A percentile compares a stretch with the other conserved stretches of the same genome.
phyloP scores from a whole-genome alignment of 2,888 invertebrate genomes.

The Dasysyrphus albostriatus region DNA sequence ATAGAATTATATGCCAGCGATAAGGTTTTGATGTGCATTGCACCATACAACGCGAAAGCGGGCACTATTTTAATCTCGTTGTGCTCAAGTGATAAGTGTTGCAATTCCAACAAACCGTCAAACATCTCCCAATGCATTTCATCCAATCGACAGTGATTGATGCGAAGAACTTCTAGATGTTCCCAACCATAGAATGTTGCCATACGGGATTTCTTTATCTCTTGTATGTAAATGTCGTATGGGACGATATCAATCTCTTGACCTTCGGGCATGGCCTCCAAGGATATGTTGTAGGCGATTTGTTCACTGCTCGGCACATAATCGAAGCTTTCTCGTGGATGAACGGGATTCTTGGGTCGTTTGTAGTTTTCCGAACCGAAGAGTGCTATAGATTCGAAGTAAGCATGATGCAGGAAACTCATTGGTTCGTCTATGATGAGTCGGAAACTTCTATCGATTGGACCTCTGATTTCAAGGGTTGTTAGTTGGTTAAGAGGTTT shows the following conservation, averaged over 20 bases:
- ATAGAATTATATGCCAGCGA: constrained; percentile 88
- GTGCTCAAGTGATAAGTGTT: constrained; percentile 87
- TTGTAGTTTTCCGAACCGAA: constrained; percentile 83
- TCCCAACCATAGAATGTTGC: constrained; percentile 83
- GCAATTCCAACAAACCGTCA: constrained; percentile 86
- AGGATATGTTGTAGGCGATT: constrained; percentile 77
- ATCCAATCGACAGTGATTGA: constrained; percentile 86
- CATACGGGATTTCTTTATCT: constrained; percentile 84
- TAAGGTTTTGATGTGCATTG: constrained; percentile 87
- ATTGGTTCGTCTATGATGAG: constrained; percentile 85
- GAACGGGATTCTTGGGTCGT: constrained; percentile 80
- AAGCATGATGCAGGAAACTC: constrained; percentile 84
- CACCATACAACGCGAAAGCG: constrained; percentile 88
- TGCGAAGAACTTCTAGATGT: constrained; percentile 86
- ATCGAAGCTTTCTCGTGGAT: constrained; percentile 82
- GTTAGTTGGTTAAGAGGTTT: constrained; percentile 83
- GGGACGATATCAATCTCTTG: constrained; percentile 86
- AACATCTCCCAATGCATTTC: constrained; percentile 89
- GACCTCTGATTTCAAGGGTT: constrained; percentile 87
- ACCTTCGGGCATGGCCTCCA: constrained; percentile 78
- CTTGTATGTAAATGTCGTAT: constrained; percentile 87
- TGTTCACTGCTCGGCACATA: constrained; percentile 82
- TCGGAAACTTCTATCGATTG: constrained; percentile 83
- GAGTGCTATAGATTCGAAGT: constrained; percentile 85
- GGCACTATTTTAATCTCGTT: constrained; percentile 88